These are phyloP conservation scores for Zaprionus capensis DNA, from an alignment of 1,140 invertebrate genomes.

Conservation along the genomic window DNA sequence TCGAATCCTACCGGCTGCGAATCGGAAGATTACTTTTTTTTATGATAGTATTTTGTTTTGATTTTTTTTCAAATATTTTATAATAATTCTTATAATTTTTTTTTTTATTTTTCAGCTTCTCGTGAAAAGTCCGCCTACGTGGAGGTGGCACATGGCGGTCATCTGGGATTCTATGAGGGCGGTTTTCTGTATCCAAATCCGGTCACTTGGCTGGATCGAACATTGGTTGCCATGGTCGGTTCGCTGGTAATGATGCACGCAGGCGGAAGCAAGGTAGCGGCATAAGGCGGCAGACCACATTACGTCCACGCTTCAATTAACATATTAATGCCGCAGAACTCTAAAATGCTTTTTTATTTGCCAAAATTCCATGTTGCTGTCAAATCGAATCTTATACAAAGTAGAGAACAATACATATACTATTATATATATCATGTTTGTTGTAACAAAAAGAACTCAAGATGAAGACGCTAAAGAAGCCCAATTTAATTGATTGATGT, in stretches of 20 bases:
- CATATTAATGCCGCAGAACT: conserved; percentile 31
- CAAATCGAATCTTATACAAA: conserved; percentile 51
- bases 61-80: conserved; percentile 85
- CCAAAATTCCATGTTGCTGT: conserved; percentile 67
- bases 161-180: conserved; percentile 96
- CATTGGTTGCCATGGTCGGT: conserved; percentile 90
- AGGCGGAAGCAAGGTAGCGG: conserved; percentile 53
- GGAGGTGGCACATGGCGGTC: conserved; percentile 94
- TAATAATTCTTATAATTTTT: conserved; percentile 2
- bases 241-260: conserved; percentile 85
- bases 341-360: conserved; percentile 53
- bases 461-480: conserved; percentile 30
- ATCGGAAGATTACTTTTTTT: conserved; percentile 1
- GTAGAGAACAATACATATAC: conserved; percentile 44
- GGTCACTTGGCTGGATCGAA: conserved; percentile 95
- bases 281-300: conserved; percentile 30
- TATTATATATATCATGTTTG: conserved; percentile 55
- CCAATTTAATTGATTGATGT: conserved; percentile 69
- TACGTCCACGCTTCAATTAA: background rate
- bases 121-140: conserved; percentile 90
- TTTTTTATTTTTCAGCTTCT: conserved; percentile 85
- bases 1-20: conserved; percentile 93
- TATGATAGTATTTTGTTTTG: too few species aligned
- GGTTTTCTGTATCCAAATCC: conserved; percentile 93
- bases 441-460: conserved; percentile 27